phyloP scores from a whole-genome alignment of 2,113 vertebrate genomes.

The Bombycilla garrulus region DNA sequence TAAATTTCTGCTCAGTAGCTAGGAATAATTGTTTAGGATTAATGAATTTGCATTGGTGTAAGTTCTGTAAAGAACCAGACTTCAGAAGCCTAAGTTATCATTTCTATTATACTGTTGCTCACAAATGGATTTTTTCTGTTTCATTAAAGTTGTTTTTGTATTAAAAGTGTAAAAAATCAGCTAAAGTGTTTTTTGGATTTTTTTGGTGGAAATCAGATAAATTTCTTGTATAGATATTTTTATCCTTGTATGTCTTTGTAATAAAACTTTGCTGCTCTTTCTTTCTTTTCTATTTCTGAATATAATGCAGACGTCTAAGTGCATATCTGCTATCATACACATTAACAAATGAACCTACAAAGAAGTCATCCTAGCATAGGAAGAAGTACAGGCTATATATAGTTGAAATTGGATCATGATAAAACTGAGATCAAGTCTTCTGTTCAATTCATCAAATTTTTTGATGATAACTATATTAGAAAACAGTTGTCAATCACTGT shows the following conservation, averaged over 20 bases:
- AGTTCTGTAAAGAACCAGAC: neutral
- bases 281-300: neutral
- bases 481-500: neutral
- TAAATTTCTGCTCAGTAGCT: neutral
- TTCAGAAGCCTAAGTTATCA: neutral
- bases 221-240: neutral
- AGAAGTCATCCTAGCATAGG: neutral
- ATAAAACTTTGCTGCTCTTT: neutral
- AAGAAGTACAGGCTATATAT: neutral
- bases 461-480: neutral
- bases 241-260: neutral
- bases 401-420: neutral
- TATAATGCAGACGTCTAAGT: neutral
- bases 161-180: neutral
- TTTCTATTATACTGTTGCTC: neutral
- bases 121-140: neutral
- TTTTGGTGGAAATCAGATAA: neutral
- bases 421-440: neutral
- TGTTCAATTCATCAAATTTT: neutral
- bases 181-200: neutral
- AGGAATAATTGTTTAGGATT: neutral
- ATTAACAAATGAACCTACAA: neutral
- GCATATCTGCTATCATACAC: neutral
- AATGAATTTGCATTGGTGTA: neutral
- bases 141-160: neutral